Evolutionary conservation across 2,113 vertebrate species (phyloP).

Genomic region (Callorhinus ursinus): DNA sequence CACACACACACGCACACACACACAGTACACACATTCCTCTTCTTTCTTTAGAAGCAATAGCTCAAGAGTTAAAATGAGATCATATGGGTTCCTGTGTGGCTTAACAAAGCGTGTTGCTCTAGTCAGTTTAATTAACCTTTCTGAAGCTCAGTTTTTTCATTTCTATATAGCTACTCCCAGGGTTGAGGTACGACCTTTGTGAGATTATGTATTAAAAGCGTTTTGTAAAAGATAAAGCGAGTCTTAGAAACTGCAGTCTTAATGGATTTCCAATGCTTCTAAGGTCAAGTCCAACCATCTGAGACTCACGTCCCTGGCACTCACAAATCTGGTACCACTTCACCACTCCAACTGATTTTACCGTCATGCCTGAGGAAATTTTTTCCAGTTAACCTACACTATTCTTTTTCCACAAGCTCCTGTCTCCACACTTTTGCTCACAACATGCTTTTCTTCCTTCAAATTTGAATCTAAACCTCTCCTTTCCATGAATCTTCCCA

Average conservation of each 20-base stretch:
- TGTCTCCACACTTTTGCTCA: neutral
- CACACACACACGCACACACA: neutral
- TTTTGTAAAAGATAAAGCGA: neutral
- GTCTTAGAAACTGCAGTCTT: neutral
- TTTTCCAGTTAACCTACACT: neutral
- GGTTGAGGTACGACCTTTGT: neutral
- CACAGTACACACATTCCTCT: neutral
- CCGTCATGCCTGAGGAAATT: neutral
- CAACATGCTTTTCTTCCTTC: neutral
- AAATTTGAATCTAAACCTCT: neutral
- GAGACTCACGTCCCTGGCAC: neutral
- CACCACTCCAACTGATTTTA: neutral
- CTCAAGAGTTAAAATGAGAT: neutral
- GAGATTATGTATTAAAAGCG: neutral
- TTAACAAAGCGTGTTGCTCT: neutral
- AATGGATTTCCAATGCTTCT: neutral
- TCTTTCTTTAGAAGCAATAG: slow-evolving; percentile 38
- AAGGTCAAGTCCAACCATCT: neutral
- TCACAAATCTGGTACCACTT: neutral
- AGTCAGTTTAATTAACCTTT: neutral
- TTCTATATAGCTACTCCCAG: neutral
- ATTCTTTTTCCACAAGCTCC: neutral
- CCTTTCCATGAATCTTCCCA: neutral
- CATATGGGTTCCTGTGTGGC: neutral
- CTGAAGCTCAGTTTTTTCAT: neutral